phyloP scores from a whole-genome alignment of 2,888 invertebrate genomes.

The Lepeophtheirus nordmannii region DNA sequence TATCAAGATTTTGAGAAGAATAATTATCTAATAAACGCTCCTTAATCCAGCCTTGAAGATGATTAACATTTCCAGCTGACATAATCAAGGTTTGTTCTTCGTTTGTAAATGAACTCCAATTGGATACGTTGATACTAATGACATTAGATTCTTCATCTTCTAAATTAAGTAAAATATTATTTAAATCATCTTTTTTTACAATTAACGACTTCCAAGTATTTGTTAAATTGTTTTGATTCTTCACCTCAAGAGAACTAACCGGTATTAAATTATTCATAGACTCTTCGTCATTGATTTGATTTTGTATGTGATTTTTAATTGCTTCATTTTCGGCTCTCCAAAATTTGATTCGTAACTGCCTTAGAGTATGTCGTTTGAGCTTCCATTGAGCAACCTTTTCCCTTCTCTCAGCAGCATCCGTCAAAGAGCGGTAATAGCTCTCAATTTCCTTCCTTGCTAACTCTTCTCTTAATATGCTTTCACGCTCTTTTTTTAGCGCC shows the following conservation, averaged over 20 bases:
- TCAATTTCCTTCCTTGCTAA: neutral
- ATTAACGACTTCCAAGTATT: neutral
- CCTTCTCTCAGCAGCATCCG: neutral
- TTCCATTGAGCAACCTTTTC: slow-evolving; percentile 1
- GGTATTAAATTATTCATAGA: neutral
- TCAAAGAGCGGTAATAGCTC: neutral
- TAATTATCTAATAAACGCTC: neutral
- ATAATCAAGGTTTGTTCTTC: neutral
- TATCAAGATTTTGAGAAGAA: neutral
- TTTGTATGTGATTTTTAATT: neutral
- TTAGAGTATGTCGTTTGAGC: neutral
- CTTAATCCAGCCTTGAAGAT: neutral
- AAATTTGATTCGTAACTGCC: neutral
- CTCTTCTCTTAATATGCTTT: neutral
- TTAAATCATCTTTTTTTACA: neutral
- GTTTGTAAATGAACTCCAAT: neutral
- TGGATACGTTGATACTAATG: neutral
- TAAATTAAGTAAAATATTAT: slow-evolving; percentile 4
- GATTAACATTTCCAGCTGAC: neutral
- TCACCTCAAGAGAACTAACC: neutral
- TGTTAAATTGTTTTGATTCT: neutral
- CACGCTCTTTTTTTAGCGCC: neutral
- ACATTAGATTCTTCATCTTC: slow-evolving; percentile 16
- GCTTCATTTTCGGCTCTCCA: slow-evolving; percentile 4
- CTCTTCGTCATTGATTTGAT: neutral